Conservation (phyloP, 2,797 vertebrate species). For the Luscinia megarhynchos region DNA sequence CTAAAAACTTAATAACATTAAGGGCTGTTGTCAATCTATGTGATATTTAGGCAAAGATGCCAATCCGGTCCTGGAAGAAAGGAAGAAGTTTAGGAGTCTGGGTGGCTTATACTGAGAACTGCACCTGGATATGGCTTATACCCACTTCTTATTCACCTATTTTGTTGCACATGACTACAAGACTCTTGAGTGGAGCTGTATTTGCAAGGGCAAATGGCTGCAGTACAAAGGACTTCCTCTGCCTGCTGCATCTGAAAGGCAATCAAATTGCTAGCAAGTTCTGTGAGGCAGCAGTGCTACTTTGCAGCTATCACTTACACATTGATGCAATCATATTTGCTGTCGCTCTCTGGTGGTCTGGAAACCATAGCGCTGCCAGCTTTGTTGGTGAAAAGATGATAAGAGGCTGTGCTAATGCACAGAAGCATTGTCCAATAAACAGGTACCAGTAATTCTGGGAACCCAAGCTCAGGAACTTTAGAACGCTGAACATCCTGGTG, state of each 20-base stretch:
- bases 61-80: neutral
- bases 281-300: neutral
- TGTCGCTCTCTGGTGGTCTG: conserved; percentile 89
- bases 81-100: neutral
- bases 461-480: neutral
- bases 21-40: neutral
- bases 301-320: conserved; percentile 84
- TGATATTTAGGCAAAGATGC: neutral
- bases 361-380: conserved; percentile 94
- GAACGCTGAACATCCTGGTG: conserved; percentile 75
- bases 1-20: neutral
- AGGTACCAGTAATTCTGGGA: conserved; percentile 72
- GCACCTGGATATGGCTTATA: neutral
- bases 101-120: neutral
- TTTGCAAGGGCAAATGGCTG: neutral
- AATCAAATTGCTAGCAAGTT: neutral
- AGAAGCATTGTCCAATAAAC: conserved; percentile 87
- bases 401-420: conserved; percentile 90
- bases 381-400: conserved; percentile 93
- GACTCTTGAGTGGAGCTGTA: neutral
- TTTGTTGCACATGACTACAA: neutral
- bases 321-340: conserved; percentile 94
- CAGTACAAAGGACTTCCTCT: neutral
- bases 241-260: neutral
- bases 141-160: neutral